phyloP scores from a whole-genome alignment of 2,113 vertebrate species.

The Melozone crissalis region DNA sequence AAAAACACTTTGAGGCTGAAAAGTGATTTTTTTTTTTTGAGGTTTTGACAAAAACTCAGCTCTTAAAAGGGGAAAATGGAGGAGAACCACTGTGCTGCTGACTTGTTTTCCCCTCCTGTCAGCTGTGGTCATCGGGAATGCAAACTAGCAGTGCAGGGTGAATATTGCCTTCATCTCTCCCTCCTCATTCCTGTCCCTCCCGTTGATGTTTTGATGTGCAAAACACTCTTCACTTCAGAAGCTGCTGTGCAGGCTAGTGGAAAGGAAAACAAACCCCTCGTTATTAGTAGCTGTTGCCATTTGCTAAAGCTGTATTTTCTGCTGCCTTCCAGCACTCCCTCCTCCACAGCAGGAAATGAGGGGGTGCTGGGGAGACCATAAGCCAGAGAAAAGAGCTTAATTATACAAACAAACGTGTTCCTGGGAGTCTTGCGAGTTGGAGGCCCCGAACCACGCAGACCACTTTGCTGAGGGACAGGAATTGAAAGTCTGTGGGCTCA shows the following conservation, averaged over 20 bases:
- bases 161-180: not conserved
- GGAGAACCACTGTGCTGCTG: not conserved
- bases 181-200: not conserved
- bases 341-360: slow-evolving; percentile 47
- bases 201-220: not conserved
- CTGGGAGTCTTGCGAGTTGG: not conserved
- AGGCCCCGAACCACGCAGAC: not conserved
- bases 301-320: slow-evolving; percentile 10
- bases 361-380: not conserved
- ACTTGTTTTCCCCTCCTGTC: not conserved
- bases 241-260: not conserved
- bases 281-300: slow-evolving; percentile 10
- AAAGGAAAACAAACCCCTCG: slow-evolving; percentile 10
- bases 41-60: not conserved
- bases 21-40: not conserved
- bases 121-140: not conserved
- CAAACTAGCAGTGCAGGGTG: not conserved
- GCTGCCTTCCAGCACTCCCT: not conserved
- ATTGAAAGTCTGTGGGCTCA: not conserved
- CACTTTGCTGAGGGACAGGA: not conserved
- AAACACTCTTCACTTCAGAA: slow-evolving; percentile 17
- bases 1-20: not conserved
- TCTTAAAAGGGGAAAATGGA: not conserved
- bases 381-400: not conserved
- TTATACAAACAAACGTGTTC: not conserved